Evolutionary conservation across 2,113 vertebrate genomes (phyloP), one percentile per base, ranked within the genome.

Genomic region (Callipepla californica): DNA sequence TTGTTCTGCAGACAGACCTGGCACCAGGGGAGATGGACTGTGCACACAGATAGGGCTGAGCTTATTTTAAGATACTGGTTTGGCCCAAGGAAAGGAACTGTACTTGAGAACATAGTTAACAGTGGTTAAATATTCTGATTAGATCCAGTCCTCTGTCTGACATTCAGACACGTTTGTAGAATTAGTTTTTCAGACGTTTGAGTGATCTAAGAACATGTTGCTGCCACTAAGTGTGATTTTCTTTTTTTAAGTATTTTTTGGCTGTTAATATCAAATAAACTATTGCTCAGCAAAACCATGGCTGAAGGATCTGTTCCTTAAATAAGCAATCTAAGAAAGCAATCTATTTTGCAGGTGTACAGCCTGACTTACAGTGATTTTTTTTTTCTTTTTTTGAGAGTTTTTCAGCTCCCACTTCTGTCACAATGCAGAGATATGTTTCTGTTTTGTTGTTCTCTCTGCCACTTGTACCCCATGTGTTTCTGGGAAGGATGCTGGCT

Each of bases 211-310:
- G 57, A 80, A 32, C 68, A 80, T 74, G 55, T 91, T 62, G 18
- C 65, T 75, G 48, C 23, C n/a, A 73, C 69, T 38, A 88, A 58
- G 48, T 45, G 30, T 53, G 44, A 65, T 30, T 77, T 48, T 87
- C 40, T 92, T 88, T 40, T 87, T 86, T 53, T 53, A 26, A 16
- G 28, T 28, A 30, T 10, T 53, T 53, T 30, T 30, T 47, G 50
- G 2, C 88, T 90, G 73, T 90, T 85, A 86, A 78, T 81, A 34
- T 45, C 11, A 66, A 82, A 92, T 89, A 91, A 96, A 89, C 90
- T 84, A 80, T 61, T 68, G 34, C 69, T 90, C 55, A 45, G 79
- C 28, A 48, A 3, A 11, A 83, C 65, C 53, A 53, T 0, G 2
- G 44, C 68, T 70, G 68, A 87, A 72, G 68, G 72, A 90, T 94